phyloP scores from a whole-genome alignment of 2,113 vertebrate genomes.

The Oryzias celebensis region DNA sequence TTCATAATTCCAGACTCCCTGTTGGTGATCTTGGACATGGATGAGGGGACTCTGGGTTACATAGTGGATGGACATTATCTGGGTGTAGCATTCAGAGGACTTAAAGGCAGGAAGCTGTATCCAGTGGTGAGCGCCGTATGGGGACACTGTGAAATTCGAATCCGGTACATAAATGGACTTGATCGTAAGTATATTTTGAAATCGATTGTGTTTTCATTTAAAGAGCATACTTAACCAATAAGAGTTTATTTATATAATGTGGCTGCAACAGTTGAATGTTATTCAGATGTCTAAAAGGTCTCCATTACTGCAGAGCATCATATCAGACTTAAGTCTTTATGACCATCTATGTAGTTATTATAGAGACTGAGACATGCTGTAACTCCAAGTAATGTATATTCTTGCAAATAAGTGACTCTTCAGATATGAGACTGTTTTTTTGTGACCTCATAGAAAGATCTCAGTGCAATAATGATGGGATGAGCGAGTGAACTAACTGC shows the following conservation, averaged over 20 bases:
- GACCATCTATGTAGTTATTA: neutral
- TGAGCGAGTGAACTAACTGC: neutral
- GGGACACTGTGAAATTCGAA: slow-evolving; percentile 98
- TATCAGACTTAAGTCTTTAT: slow-evolving; percentile 1
- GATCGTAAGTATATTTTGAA: slow-evolving; percentile 89
- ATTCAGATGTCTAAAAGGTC: slow-evolving; percentile 1
- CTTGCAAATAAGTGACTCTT: neutral
- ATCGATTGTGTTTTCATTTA: neutral
- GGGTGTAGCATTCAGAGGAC: slow-evolving; percentile 93
- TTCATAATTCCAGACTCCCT: slow-evolving; percentile 97
- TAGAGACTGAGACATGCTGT: neutral
- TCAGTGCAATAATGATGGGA: neutral
- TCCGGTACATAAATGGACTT: slow-evolving; percentile 98
- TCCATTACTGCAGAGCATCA: neutral
- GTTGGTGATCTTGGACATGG: slow-evolving; percentile 97
- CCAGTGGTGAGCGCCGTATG: slow-evolving; percentile 97
- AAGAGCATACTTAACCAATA: neutral
- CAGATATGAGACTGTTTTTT: neutral
- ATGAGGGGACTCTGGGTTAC: slow-evolving; percentile 95
- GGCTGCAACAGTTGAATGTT: slow-evolving; percentile 20
- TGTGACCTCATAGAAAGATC: neutral
- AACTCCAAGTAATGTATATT: neutral
- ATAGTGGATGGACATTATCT: slow-evolving; percentile 97
- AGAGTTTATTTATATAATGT: slow-evolving; percentile 29
- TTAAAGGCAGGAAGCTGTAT: slow-evolving; percentile 96